These are phyloP conservation scores for Sardinella longiceps DNA, from an alignment of 2,797 vertebrate genomes.

Conservation along the genomic window DNA sequence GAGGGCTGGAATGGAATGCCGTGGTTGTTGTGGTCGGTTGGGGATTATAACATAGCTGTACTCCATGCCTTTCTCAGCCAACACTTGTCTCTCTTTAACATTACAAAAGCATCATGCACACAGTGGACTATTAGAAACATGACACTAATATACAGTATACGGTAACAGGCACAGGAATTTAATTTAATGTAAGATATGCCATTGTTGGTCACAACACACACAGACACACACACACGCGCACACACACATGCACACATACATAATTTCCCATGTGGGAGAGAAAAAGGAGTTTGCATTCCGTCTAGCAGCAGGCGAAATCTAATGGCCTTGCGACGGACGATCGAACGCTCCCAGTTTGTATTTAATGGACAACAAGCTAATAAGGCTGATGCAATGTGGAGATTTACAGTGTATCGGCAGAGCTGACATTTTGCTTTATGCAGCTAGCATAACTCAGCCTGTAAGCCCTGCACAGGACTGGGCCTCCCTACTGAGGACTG, in stretches of 20 bases:
- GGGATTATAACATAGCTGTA: not conserved
- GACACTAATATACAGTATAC: not conserved
- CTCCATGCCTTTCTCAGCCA: not conserved
- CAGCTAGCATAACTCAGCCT: slow-evolving; percentile 62
- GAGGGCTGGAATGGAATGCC: not conserved
- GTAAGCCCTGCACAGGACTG: slow-evolving; percentile 7
- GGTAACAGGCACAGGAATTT: too few species aligned
- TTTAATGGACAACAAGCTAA: slow-evolving; percentile 45
- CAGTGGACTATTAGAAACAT: not conserved
- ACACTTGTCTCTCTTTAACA: not conserved
- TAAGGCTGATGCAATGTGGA: slow-evolving; percentile 44
- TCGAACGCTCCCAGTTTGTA: slow-evolving; percentile 30
- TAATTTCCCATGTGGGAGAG: slow-evolving; percentile 4
- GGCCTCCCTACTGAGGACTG: not conserved
- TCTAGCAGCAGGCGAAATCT: slow-evolving; percentile 29
- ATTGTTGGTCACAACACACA: not conserved
- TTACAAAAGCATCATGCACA: not conserved
- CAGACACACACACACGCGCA: slow-evolving; percentile 14
- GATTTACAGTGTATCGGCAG: slow-evolving; percentile 62
- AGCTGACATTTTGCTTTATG: slow-evolving; percentile 66
- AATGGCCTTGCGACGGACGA: slow-evolving; percentile 33
- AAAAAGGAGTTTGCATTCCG: slow-evolving; percentile 8
- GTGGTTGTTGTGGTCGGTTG: not conserved
- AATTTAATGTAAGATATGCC: too few species aligned
- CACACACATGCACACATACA: slow-evolving; percentile 22